These are phyloP conservation scores for Merluccius polli DNA, from an alignment of 2,797 vertebrate genomes.

Conservation along the genomic window DNA sequence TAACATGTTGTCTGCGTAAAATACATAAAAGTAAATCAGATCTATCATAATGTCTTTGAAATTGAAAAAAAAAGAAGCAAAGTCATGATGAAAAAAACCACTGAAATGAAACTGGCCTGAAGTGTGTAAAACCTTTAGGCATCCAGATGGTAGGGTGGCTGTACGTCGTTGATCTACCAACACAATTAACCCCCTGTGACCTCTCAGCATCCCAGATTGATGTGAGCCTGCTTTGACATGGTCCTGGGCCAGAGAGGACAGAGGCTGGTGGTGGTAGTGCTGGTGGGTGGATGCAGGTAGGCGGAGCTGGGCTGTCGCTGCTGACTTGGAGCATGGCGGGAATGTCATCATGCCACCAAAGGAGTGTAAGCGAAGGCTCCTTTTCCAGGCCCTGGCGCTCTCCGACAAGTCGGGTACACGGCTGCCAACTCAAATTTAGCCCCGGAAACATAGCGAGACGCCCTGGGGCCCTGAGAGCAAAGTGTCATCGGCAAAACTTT, in stretches of 20 bases:
- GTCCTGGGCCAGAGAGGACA: constrained; percentile 18
- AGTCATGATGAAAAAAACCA: not conserved
- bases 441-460: constrained; percentile 36
- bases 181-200: not conserved
- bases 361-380: constrained; percentile 40
- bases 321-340: constrained; percentile 32
- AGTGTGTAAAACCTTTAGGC: not conserved
- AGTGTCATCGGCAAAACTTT: constrained; percentile 27
- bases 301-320: not conserved
- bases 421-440: constrained; percentile 62
- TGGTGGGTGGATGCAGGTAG: not conserved
- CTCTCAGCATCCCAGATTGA: constrained; percentile 15
- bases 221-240: constrained; percentile 25
- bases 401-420: constrained; percentile 48
- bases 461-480: constrained; percentile 31
- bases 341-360: constrained; percentile 39
- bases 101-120: not conserved
- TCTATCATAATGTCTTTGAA: not conserved
- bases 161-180: not conserved
- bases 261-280: constrained; percentile 20
- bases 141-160: not conserved
- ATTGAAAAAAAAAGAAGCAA: not conserved
- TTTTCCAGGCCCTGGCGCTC: constrained; percentile 36
- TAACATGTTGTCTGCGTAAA: not conserved
- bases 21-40: not conserved